Percentiles rank a stretch among this genome's conserved stretches.
These are phyloP conservation scores for Acrocyrtus sp. DNA, from an alignment of 2,888 invertebrate genomes.

Conservation along the genomic window DNA sequence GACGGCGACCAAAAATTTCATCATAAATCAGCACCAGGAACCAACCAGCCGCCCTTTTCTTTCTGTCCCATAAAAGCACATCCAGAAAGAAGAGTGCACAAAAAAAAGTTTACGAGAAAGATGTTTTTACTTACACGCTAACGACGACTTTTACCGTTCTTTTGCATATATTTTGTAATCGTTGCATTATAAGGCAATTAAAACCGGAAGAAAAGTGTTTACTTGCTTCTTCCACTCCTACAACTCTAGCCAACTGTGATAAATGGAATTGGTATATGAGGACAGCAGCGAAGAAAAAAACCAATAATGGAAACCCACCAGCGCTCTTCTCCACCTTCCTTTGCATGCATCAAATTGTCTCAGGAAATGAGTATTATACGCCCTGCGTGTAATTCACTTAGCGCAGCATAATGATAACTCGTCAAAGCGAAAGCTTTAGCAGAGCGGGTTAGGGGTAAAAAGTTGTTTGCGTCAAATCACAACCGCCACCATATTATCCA, in stretches of 20 bases:
- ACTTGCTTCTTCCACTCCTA: too few relatives aligned
- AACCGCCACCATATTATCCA: not conserved
- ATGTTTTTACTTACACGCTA: not conserved
- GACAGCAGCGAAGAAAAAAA: too few relatives aligned
- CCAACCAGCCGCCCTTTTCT: not conserved
- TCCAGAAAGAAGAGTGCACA: not conserved
- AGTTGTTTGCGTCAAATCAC: not conserved
- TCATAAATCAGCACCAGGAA: slow-evolving; percentile 44
- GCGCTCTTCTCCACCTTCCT: not conserved
- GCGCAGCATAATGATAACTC: too few relatives aligned
- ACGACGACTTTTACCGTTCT: not conserved
- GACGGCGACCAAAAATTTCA: slow-evolving; percentile 41
- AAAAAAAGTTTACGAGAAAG: not conserved
- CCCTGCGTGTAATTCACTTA: not conserved
- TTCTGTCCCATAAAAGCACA: not conserved
- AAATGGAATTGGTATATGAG: too few relatives aligned
- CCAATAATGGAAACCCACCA: too few relatives aligned
- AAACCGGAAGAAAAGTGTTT: not conserved
- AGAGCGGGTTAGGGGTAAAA: not conserved
- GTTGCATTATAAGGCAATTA: not conserved
- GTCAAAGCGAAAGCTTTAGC: too few relatives aligned
- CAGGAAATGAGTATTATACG: not conserved
- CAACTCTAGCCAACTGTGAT: too few relatives aligned
- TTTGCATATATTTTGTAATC: not conserved
- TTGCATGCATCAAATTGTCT: not conserved